A percentile compares a stretch with the other conserved stretches of the same genome.
These are phyloP conservation scores for Macroglossus sobrinus DNA, from an alignment of 2,113 vertebrate species.

Conservation along the genomic window DNA sequence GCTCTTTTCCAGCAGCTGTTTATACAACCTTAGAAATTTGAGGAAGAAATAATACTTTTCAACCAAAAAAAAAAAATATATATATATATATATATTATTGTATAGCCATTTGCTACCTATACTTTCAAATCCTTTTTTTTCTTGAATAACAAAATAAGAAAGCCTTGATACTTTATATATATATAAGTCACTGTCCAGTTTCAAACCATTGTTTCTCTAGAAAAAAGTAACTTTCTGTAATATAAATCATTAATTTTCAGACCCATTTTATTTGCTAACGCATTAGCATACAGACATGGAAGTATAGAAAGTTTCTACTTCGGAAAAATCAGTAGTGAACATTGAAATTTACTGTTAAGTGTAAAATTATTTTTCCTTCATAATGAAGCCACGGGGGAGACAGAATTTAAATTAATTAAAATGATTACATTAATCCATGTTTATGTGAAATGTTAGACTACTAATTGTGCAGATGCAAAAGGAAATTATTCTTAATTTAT, in stretches of 20 bases:
- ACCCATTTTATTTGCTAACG: not conserved
- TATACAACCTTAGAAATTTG: not conserved
- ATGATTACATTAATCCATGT: slow-evolving; percentile 6
- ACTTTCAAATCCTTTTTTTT: not conserved
- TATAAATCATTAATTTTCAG: not conserved
- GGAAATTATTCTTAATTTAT: slow-evolving; percentile 28
- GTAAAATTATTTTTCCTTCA: slow-evolving; percentile 23
- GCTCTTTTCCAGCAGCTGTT: not conserved
- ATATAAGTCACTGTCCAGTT: not conserved
- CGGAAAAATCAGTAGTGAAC: not conserved
- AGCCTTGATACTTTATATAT: not conserved
- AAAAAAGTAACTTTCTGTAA: not conserved
- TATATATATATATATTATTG: not conserved
- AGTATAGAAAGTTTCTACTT: not conserved
- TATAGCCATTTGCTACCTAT: not conserved
- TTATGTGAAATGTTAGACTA: not conserved
- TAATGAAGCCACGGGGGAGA: not conserved
- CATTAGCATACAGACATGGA: not conserved
- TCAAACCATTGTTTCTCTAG: not conserved
- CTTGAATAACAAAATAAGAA: not conserved
- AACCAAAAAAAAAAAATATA: not conserved
- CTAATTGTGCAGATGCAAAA: not conserved
- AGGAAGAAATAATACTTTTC: not conserved
- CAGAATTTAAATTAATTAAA: slow-evolving; percentile 43
- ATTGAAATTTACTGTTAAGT: not conserved